These are phyloP conservation scores for Isichthys henryi DNA, from an alignment of 2,113 vertebrate genomes.

Conservation along the genomic window DNA sequence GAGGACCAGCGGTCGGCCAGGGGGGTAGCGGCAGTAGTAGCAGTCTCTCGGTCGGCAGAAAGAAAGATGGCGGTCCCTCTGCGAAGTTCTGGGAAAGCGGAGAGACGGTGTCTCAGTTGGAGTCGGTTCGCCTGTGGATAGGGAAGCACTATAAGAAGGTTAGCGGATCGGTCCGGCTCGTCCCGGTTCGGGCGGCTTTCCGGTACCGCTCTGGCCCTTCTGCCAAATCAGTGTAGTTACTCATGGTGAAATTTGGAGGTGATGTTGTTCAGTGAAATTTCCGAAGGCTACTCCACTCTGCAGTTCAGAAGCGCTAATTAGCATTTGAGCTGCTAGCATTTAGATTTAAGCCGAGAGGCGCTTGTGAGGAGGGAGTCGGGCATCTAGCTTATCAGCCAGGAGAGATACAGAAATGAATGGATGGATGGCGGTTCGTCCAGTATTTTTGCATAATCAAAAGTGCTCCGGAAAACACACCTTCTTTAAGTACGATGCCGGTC, in stretches of 20 bases:
- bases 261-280: not conserved
- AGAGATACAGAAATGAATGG: not conserved
- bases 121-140: constrained; percentile 77
- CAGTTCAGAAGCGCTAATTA: not conserved
- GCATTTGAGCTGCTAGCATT: not conserved
- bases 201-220: not conserved
- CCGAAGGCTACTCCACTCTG: not conserved
- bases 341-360: not conserved
- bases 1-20: constrained; percentile 45
- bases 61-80: constrained; percentile 78
- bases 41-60: constrained; percentile 46
- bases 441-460: not conserved
- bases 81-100: constrained; percentile 79
- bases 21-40: constrained; percentile 23
- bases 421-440: not conserved
- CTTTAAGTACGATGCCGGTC: not conserved
- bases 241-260: not conserved
- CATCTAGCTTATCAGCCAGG: not conserved
- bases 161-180: constrained; percentile 21
- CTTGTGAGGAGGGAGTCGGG: not conserved
- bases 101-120: constrained; percentile 78
- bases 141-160: constrained; percentile 94
- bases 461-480: not conserved
- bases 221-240: not conserved
- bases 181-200: not conserved